Conservation (phyloP, 2,113 vertebrate genomes). For the Eupsittula cactorum region DNA sequence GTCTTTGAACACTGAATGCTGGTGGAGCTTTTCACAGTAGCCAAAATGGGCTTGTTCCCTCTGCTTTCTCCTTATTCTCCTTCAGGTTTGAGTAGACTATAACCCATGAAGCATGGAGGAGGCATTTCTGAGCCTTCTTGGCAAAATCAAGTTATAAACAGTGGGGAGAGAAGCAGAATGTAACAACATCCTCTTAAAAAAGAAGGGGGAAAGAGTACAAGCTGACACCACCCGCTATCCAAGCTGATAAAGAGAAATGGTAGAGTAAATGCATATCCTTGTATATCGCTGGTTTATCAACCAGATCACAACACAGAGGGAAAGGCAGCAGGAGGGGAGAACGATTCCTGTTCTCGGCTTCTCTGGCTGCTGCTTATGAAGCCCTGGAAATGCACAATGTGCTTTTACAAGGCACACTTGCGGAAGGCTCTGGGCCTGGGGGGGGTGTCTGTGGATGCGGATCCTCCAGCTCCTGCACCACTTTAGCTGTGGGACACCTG, state of each 20-base stretch:
- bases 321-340: background rate
- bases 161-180: background rate
- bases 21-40: background rate
- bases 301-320: background rate
- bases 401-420: background rate
- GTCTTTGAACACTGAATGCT: background rate
- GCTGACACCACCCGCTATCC: rapidly evolving
- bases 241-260: background rate
- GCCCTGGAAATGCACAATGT: background rate
- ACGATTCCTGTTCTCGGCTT: background rate
- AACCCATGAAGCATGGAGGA: background rate
- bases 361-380: background rate
- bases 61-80: background rate
- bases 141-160: background rate
- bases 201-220: background rate
- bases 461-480: background rate
- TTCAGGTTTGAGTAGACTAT: background rate
- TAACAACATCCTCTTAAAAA: background rate
- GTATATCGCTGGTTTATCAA: background rate
- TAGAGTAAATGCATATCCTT: background rate
- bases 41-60: background rate
- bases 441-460: background rate
- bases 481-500: background rate
- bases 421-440: background rate
- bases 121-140: background rate